phyloP scores from a whole-genome alignment of 2,797 vertebrate species.

The Apogon hyalosoma region DNA sequence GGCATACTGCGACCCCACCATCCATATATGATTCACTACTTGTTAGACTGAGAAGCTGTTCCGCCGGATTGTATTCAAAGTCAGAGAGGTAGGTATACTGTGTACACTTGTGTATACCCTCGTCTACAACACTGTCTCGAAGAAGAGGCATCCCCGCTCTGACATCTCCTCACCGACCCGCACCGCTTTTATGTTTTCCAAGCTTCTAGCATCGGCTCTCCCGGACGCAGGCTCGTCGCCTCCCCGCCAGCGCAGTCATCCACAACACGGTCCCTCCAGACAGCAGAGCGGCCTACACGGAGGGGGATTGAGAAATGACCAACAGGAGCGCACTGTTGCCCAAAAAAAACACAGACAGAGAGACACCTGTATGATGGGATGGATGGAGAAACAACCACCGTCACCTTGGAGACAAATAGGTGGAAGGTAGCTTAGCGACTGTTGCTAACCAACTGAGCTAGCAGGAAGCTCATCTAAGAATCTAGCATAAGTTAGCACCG shows the following conservation, averaged over 20 bases:
- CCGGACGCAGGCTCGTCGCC: conserved; percentile 30
- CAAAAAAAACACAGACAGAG: neutral
- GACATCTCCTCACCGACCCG: conserved; percentile 70
- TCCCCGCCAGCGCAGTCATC: conserved; percentile 39
- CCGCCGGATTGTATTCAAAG: conserved; percentile 18
- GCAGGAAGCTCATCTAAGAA: conserved; percentile 21
- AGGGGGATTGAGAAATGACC: neutral
- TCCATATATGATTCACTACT: conserved; percentile 72
- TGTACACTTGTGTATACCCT: conserved; percentile 49
- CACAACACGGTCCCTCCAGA: neutral
- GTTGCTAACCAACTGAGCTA: conserved; percentile 51
- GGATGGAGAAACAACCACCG: conserved; percentile 50
- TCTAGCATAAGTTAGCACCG: neutral
- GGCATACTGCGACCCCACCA: conserved; percentile 80
- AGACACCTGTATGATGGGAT: conserved; percentile 23
- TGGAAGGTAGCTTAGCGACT: conserved; percentile 61
- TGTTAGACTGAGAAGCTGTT: conserved; percentile 44
- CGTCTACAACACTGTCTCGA: conserved; percentile 63
- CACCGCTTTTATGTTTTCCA: conserved; percentile 30
- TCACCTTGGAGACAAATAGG: conserved; percentile 77
- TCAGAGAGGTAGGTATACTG: conserved; percentile 41
- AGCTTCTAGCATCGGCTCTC: conserved; percentile 51
- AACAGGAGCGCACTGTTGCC: neutral
- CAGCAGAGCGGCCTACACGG: no score
- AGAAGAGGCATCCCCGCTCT: conserved; percentile 74